Conservation (phyloP, 2,113 vertebrate species). For the Malurus cyaneus region DNA sequence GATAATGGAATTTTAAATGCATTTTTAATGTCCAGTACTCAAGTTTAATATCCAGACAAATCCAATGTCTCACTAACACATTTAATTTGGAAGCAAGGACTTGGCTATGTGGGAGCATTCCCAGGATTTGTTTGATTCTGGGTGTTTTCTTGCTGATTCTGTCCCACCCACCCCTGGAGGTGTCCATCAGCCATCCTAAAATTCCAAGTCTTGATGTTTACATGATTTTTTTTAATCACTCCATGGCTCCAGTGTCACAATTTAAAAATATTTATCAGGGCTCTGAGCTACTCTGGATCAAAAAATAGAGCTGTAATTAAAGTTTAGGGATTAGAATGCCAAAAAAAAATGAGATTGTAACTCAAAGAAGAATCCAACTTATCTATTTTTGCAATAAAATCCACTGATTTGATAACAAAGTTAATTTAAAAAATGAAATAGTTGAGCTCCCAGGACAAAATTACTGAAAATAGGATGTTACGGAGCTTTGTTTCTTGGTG, state of each 20-base stretch:
- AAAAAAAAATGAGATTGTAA: neutral
- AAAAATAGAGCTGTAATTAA: neutral
- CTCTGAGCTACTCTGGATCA: neutral
- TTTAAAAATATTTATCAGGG: neutral
- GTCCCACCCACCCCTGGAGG: fast-evolving
- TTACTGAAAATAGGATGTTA: neutral
- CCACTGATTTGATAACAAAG: neutral
- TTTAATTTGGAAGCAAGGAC: neutral
- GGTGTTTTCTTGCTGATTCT: neutral
- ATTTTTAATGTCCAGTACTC: conserved; percentile 32
- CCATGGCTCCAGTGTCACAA: neutral
- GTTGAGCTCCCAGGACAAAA: neutral
- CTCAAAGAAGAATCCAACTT: neutral
- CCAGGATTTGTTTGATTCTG: neutral
- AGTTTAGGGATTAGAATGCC: neutral
- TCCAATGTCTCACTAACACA: neutral
- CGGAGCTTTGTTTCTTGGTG: neutral
- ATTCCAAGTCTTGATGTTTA: neutral
- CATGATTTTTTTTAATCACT: neutral
- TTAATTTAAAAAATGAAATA: neutral
- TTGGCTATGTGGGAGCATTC: neutral
- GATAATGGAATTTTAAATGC: neutral
- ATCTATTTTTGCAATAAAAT: neutral
- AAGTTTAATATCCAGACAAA: neutral
- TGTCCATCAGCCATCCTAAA: neutral